Evolutionary conservation across 2,797 vertebrate species (phyloP).

Genomic region (Myripristis jacobus): DNA sequence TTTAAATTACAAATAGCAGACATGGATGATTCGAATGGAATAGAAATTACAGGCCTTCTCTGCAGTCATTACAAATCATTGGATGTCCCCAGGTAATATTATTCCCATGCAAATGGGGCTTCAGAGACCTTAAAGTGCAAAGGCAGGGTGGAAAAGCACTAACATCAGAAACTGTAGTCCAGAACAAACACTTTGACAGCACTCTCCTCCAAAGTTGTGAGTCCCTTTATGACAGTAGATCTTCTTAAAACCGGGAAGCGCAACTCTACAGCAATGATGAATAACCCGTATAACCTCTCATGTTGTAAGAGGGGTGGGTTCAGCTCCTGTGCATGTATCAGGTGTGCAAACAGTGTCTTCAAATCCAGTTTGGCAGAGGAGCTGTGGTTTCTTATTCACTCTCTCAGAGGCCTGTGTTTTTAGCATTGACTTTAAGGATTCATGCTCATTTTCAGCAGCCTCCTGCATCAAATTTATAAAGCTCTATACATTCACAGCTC

Average conservation of each 20-base stretch:
- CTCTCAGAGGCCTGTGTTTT: no score
- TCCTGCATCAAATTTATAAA: no score
- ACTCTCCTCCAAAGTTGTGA: background rate
- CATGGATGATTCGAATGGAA: background rate
- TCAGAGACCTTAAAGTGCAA: background rate
- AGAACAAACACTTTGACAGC: constrained; percentile 1
- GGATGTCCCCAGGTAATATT: background rate
- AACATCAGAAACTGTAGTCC: background rate
- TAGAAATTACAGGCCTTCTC: background rate
- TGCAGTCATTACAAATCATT: background rate
- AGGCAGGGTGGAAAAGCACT: background rate
- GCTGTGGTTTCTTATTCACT: no score
- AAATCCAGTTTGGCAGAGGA: no score
- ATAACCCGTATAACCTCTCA: constrained; percentile 9
- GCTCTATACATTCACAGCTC: no score
- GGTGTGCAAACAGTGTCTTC: background rate
- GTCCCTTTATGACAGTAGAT: background rate
- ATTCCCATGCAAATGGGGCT: background rate
- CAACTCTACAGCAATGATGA: background rate
- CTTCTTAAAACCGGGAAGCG: background rate
- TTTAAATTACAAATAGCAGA: background rate
- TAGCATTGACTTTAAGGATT: no score
- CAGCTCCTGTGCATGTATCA: background rate
- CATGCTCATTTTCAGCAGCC: no score
- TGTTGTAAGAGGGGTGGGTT: constrained; percentile 28